Conservation (phyloP, 1,140 invertebrate species). For the Cherax destructor region DNA sequence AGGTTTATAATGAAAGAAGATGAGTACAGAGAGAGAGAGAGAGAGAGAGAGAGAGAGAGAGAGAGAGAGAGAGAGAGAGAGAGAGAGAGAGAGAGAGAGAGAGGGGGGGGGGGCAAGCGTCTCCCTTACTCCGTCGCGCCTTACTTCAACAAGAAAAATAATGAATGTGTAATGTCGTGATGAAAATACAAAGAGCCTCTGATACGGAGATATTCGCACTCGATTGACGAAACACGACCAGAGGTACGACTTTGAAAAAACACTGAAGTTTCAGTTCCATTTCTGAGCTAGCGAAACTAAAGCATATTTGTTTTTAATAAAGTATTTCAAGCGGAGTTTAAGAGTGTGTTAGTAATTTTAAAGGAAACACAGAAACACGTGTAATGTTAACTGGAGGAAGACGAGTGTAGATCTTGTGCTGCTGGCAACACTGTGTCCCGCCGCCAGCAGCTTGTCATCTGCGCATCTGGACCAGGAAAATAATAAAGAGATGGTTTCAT, state of each 20-base stretch:
- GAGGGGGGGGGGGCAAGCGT: not conserved
- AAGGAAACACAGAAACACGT: not conserved
- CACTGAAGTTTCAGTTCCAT: not conserved
- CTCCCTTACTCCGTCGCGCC: not conserved
- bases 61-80: not conserved
- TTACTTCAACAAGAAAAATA: constrained; percentile 45
- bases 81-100: not conserved
- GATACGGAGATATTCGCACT: constrained; percentile 41
- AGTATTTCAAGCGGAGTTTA: not conserved
- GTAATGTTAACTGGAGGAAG: not conserved
- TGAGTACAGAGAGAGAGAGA: not conserved
- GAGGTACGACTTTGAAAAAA: not conserved
- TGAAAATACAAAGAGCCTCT: constrained; percentile 47
- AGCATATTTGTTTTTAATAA: not conserved
- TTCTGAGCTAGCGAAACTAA: not conserved
- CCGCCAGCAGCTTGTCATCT: constrained; percentile 42
- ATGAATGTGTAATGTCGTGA: constrained; percentile 49
- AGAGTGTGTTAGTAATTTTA: not conserved
- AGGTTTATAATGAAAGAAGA: not conserved
- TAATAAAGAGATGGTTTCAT: constrained; percentile 54
- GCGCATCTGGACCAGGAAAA: constrained; percentile 17
- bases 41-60: not conserved
- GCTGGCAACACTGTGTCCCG: constrained; percentile 15
- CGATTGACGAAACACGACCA: constrained; percentile 28
- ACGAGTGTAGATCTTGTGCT: not conserved